These are phyloP conservation scores for Amiota mariae DNA, from an alignment of 2,888 invertebrate species.

Conservation along the genomic window DNA sequence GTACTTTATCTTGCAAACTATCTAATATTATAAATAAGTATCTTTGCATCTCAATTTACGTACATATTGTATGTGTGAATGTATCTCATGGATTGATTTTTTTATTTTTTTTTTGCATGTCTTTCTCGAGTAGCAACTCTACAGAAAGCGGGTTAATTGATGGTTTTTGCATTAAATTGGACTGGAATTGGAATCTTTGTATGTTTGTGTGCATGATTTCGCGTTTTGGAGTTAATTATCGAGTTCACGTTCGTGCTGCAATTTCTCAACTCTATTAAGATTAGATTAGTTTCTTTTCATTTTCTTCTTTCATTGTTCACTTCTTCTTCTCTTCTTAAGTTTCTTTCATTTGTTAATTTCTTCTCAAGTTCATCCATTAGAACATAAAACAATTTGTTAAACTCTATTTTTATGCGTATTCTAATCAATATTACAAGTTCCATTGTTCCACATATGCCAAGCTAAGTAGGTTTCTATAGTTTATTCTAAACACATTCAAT, in stretches of 20 bases:
- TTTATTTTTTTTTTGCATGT: not conserved
- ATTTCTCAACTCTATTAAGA: constrained; percentile 59
- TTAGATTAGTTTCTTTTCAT: constrained; percentile 32
- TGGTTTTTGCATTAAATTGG: constrained; percentile 67
- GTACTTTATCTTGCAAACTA: not conserved
- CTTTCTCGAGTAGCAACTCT: constrained; percentile 12
- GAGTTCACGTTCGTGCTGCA: constrained; percentile 63
- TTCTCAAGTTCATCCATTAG: not conserved
- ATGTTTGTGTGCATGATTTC: constrained; percentile 53
- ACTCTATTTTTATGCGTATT: no score
- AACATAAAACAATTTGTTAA: no score
- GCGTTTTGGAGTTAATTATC: constrained; percentile 59
- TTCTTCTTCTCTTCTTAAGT: not conserved
- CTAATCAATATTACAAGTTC: no score
- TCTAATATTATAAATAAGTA: constrained; percentile 42
- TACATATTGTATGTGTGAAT: no score
- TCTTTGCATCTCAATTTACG: constrained; percentile 41
- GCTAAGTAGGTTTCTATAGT: no score
- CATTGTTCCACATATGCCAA: no score
- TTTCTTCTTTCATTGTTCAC: no score
- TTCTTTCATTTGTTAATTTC: not conserved
- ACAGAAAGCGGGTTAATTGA: constrained; percentile 64
- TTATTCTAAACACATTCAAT: no score
- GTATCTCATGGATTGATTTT: not conserved
- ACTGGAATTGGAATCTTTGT: constrained; percentile 35